A percentile compares a stretch with the other conserved stretches of the same genome.
Evolutionary conservation across 2,888 invertebrate species (phyloP).

Genomic region (Drosophila algonquin): DNA sequence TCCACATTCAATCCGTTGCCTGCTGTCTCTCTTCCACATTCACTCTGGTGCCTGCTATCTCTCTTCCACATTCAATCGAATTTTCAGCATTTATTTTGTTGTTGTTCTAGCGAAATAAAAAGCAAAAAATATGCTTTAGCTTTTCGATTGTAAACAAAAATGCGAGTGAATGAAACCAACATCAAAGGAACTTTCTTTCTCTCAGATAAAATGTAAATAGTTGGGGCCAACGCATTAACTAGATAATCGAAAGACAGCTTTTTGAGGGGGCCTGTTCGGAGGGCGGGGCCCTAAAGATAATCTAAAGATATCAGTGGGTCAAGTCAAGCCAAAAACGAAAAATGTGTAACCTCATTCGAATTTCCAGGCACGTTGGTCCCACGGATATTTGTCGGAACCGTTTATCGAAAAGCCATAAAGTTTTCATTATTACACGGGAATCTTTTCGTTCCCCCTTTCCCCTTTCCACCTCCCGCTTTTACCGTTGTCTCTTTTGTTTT

Average conservation of each 20-base stretch:
- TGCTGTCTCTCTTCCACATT: slow-evolving; percentile 25
- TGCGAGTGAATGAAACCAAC: slow-evolving; percentile 24
- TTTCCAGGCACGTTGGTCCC: slow-evolving; percentile 36
- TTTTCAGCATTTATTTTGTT: slow-evolving; percentile 54
- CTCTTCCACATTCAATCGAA: slow-evolving; percentile 31
- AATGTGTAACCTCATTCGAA: slow-evolving; percentile 24
- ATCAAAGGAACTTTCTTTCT: slow-evolving; percentile 23
- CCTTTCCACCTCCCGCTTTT: slow-evolving; percentile 26
- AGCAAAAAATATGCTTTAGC: slow-evolving; percentile 62
- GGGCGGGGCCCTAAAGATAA: slow-evolving; percentile 30
- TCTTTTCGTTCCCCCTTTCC: background rate
- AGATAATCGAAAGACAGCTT: slow-evolving; percentile 30
- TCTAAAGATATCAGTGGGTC: slow-evolving; percentile 43
- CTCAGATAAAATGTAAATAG: slow-evolving; percentile 31
- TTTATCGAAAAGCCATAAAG: slow-evolving; percentile 78
- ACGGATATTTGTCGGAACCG: slow-evolving; percentile 58
- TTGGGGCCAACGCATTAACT: slow-evolving; percentile 27
- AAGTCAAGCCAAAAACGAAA: background rate
- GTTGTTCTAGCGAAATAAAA: slow-evolving; percentile 74
- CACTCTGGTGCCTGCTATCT: slow-evolving; percentile 28
- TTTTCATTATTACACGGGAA: slow-evolving; percentile 73
- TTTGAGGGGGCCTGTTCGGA: background rate
- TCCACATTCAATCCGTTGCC: slow-evolving; percentile 22
- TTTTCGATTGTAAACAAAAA: slow-evolving; percentile 61
- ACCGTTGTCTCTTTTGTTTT: slow-evolving; percentile 68